Conservation (phyloP, 2,113 vertebrate species). For the Rhinopomastus cyanomelas region DNA sequence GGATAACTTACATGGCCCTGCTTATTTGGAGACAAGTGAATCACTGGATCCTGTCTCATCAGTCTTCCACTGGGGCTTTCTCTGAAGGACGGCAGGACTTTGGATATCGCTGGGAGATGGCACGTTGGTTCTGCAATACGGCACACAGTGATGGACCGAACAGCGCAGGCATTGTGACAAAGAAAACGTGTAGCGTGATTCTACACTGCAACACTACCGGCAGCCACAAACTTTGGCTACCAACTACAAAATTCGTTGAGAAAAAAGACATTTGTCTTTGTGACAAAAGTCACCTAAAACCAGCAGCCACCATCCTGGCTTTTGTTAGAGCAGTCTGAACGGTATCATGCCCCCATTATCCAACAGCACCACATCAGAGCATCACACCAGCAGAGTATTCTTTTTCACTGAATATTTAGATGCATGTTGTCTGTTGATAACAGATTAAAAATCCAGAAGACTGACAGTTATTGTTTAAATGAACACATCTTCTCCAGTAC, state of each 20-base stretch:
- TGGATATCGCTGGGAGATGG: constrained; percentile 86
- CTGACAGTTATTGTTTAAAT: constrained; percentile 17
- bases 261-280: not conserved
- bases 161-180: not conserved
- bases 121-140: constrained; percentile 84
- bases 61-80: constrained; percentile 88
- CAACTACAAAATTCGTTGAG: not conserved
- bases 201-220: not conserved
- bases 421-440: constrained; percentile 20
- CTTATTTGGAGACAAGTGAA: constrained; percentile 88
- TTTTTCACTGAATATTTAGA: constrained; percentile 13
- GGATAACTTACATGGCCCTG: constrained; percentile 84
- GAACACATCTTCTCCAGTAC: constrained; percentile 5
- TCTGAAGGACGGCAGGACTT: constrained; percentile 88
- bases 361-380: not conserved
- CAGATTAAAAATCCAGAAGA: constrained; percentile 38
- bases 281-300: not conserved
- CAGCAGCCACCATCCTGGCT: not conserved
- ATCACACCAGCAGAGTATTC: not conserved
- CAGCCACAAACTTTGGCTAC: not conserved
- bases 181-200: not conserved
- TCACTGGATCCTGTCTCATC: constrained; percentile 85
- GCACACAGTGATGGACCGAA: constrained; percentile 29
- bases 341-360: not conserved
- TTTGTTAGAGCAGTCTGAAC: not conserved